These are phyloP conservation scores for Struthidea cinerea DNA, from an alignment of 2,113 vertebrate species.

Conservation along the genomic window DNA sequence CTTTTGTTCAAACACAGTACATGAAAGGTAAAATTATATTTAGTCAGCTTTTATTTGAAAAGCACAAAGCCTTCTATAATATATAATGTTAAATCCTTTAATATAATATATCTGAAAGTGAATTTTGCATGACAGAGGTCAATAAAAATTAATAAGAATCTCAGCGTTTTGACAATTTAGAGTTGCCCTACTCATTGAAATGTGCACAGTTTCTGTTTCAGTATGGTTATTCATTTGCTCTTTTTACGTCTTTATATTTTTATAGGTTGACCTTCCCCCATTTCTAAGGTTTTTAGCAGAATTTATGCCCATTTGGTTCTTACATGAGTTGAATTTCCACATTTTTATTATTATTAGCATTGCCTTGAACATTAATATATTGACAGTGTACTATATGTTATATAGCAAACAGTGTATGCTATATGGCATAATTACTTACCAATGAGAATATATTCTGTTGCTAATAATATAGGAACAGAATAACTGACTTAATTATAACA, in stretches of 20 bases:
- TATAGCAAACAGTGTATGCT: not conserved
- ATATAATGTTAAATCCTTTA: not conserved
- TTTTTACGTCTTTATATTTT: not conserved
- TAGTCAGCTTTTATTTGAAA: not conserved
- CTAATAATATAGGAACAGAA: not conserved
- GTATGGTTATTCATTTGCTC: not conserved
- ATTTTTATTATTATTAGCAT: not conserved
- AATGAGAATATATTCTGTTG: not conserved
- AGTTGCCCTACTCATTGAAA: not conserved
- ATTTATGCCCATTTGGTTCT: not conserved
- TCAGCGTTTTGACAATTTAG: not conserved
- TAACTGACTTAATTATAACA: not conserved
- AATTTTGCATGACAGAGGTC: not conserved
- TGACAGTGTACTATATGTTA: not conserved
- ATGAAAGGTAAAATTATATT: not conserved
- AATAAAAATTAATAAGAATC: not conserved
- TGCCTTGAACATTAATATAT: not conserved
- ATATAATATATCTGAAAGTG: not conserved
- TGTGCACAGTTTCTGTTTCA: rapidly evolving
- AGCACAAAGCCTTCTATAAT: not conserved
- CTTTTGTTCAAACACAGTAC: not conserved
- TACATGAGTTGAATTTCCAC: not conserved
- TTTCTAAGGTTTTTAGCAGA: not conserved
- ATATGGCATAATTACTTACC: not conserved
- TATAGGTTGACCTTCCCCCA: not conserved